These are phyloP conservation scores for Macroteleia sp. DNA, from an alignment of 2,888 invertebrate species.

Conservation along the genomic window DNA sequence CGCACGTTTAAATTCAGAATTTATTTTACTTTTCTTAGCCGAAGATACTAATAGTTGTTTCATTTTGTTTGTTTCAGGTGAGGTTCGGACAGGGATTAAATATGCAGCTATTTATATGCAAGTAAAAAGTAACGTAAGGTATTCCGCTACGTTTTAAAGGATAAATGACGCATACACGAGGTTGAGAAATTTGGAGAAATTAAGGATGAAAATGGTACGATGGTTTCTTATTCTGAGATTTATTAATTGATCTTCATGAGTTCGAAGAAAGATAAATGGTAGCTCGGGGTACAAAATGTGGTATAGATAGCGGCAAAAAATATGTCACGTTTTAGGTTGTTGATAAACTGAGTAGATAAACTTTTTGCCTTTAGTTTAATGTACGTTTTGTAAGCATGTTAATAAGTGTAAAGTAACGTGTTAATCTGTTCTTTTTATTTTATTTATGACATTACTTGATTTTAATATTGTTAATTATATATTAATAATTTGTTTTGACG, in stretches of 20 bases:
- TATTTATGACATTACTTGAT: too few species aligned
- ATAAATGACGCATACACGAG: neutral
- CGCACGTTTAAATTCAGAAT: slow-evolving; percentile 10
- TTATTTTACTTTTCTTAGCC: slow-evolving; percentile 22
- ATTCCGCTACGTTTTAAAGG: neutral
- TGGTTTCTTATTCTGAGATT: slow-evolving; percentile 1
- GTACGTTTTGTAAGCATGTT: too few species aligned
- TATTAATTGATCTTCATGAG: neutral
- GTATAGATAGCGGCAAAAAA: too few species aligned
- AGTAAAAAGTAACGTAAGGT: slow-evolving; percentile 2
- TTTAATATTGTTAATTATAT: too few species aligned
- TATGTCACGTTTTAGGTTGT: too few species aligned
- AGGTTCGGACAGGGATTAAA: slow-evolving; percentile 22
- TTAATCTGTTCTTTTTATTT: too few species aligned
- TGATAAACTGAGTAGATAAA: too few species aligned
- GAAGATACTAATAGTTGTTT: slow-evolving; percentile 28
- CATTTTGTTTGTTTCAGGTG: slow-evolving; percentile 56
- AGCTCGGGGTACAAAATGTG: too few species aligned
- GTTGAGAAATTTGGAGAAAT: slow-evolving; percentile 6
- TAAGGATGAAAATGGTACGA: neutral
- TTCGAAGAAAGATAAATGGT: neutral
- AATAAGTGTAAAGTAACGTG: too few species aligned
- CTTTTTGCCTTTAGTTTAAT: too few species aligned
- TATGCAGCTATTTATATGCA: neutral
- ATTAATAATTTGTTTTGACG: too few species aligned